Evolutionary conservation across 1,140 invertebrate species (phyloP).

Genomic region (Drosophila pruinosa): DNA sequence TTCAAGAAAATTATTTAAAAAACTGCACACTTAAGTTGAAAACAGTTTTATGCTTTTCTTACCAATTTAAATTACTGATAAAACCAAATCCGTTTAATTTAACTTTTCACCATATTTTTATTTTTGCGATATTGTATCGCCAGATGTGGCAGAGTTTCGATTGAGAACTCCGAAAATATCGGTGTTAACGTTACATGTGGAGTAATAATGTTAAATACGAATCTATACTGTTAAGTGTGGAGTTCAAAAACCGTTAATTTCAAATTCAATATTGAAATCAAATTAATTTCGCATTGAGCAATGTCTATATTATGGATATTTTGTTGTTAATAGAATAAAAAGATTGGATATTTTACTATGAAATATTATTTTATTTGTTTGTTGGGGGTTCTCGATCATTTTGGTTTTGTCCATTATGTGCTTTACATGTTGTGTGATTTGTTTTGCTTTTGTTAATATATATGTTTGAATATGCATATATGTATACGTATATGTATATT

Average conservation of each 20-base stretch:
- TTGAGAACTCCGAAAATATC: neutral
- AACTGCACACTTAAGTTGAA: no score
- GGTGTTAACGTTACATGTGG: no score
- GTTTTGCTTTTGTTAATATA: constrained; percentile 51
- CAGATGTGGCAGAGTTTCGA: neutral
- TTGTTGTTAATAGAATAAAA: neutral
- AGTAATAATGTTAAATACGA: neutral
- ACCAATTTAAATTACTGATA: no score
- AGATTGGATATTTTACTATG: constrained; percentile 48
- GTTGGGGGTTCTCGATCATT: constrained; percentile 41
- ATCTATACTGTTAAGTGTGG: neutral
- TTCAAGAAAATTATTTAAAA: no score
- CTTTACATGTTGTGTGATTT: constrained; percentile 75
- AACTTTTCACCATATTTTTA: no score
- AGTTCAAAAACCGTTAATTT: neutral
- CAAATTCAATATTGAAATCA: no score
- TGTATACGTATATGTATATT: constrained; percentile 41
- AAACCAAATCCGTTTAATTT: no score
- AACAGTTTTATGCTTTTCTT: no score
- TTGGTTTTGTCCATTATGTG: constrained; percentile 70
- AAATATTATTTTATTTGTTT: constrained; percentile 72
- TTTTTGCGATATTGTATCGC: no score
- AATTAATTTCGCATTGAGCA: neutral
- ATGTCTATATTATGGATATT: no score
- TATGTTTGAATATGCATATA: constrained; percentile 54